Percentiles rank a stretch among this genome's conserved stretches.
Evolutionary conservation across 2,797 vertebrate genomes (phyloP).

Genomic region (Natrix natrix): DNA sequence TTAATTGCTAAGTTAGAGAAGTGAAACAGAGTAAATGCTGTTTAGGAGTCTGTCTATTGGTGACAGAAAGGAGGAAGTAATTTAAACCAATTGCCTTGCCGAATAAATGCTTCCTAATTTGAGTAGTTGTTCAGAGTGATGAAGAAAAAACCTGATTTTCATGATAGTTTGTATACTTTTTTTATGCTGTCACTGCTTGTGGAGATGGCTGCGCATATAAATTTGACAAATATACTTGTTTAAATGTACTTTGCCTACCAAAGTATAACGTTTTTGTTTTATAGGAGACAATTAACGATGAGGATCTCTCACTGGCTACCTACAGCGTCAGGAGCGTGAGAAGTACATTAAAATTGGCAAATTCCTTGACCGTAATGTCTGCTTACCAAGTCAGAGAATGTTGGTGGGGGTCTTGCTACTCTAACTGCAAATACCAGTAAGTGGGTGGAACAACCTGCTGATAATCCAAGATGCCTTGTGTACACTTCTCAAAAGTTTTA

Average conservation of each 20-base stretch:
- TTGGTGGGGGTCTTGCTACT: neutral
- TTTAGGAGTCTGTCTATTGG: neutral
- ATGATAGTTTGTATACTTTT: neutral
- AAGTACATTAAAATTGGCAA: conserved; percentile 81
- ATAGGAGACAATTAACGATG: conserved; percentile 89
- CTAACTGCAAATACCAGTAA: neutral
- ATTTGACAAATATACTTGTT: neutral
- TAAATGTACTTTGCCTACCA: fast-evolving
- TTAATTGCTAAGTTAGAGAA: no score
- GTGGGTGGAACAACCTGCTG: no score
- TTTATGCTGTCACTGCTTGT: neutral
- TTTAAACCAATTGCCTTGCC: neutral
- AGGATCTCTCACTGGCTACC: conserved; percentile 93
- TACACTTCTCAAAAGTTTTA: neutral
- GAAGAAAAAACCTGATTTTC: neutral
- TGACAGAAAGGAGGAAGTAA: neutral
- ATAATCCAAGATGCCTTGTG: neutral
- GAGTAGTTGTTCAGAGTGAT: neutral
- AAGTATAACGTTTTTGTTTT: conserved; percentile 39
- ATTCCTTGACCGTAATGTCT: conserved; percentile 66
- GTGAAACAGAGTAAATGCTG: neutral
- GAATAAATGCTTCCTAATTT: neutral
- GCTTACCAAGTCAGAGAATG: neutral
- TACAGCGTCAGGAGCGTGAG: conserved; percentile 87
- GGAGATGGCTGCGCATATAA: neutral